Conservation (phyloP, 2,888 invertebrate species). For the Chalcosyrphus nemorum region DNA sequence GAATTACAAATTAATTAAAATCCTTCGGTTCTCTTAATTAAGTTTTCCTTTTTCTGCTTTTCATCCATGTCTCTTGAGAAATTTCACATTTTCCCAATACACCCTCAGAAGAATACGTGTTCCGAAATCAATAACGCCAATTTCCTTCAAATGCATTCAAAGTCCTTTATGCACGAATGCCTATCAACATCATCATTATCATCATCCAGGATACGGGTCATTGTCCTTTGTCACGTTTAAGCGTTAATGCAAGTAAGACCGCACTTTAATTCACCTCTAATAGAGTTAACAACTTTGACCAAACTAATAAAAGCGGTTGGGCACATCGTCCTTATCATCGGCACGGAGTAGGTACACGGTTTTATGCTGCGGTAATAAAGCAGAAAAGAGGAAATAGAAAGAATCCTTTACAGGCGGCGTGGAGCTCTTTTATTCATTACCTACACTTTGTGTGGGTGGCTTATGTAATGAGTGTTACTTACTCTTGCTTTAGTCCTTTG, state of each 20-base stretch:
- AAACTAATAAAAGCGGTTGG: constrained; percentile 21
- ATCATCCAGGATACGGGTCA: neutral
- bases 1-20: constrained; percentile 24
- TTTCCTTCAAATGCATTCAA: neutral
- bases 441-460: neutral
- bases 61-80: neutral
- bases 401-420: constrained; percentile 14
- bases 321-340: neutral
- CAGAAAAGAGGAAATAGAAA: neutral
- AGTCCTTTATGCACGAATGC: neutral
- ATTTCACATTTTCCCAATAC: neutral
- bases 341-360: constrained; percentile 45
- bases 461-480: constrained; percentile 15
- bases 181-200: too few species aligned
- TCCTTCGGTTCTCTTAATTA: constrained; percentile 11
- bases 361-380: constrained; percentile 13
- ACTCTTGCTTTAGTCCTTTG: neutral
- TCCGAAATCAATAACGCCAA: constrained; percentile 5
- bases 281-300: constrained; percentile 35
- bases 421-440: constrained; percentile 9
- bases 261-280: constrained; percentile 22
- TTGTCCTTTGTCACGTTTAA: constrained; percentile 23
- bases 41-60: too few species aligned
- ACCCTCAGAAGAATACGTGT: neutral
- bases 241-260: constrained; percentile 16